Percentiles rank a stretch among this genome's conserved stretches.
Conservation (phyloP, 2,888 invertebrate genomes). For the Digitonthophagus gazella region DNA sequence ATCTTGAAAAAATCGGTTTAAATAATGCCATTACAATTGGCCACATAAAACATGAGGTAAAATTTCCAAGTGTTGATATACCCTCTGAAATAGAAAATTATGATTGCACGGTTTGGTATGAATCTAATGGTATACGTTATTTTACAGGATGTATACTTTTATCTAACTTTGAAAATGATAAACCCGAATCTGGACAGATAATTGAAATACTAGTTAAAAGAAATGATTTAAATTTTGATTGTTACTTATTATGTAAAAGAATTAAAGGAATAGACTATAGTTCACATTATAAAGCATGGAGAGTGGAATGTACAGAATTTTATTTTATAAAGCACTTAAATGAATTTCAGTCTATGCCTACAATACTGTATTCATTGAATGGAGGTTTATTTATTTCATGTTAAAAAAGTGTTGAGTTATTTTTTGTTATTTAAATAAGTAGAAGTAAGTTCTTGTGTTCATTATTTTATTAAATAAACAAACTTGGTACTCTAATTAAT, state of each 20-base stretch:
- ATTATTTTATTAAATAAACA: too few species aligned
- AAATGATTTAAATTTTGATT: neutral
- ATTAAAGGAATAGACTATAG: slow-evolving; percentile 3
- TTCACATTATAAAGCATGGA: slow-evolving; percentile 15
- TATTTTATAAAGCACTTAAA: too few species aligned
- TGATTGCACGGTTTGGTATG: neutral
- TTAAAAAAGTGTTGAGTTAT: too few species aligned
- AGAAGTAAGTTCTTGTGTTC: too few species aligned
- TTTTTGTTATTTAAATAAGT: too few species aligned
- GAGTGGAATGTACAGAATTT: neutral
- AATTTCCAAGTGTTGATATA: neutral
- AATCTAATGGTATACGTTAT: neutral
- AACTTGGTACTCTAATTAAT: too few species aligned
- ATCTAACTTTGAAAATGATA: neutral
- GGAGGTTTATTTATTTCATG: too few species aligned
- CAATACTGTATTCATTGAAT: too few species aligned
- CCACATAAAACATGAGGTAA: neutral
- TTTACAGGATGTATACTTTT: neutral
- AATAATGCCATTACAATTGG: slow-evolving; percentile 18
- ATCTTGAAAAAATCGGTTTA: slow-evolving; percentile 23
- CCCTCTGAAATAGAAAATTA: neutral
- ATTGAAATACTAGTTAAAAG: slow-evolving; percentile 1
- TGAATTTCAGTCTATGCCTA: too few species aligned
- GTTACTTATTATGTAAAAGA: slow-evolving; percentile 6
- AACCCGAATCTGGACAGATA: neutral